A percentile compares a stretch with the other conserved stretches of the same genome.
These are phyloP conservation scores for Cephalopterus ornatus DNA, from an alignment of 2,113 vertebrate genomes.

Conservation along the genomic window DNA sequence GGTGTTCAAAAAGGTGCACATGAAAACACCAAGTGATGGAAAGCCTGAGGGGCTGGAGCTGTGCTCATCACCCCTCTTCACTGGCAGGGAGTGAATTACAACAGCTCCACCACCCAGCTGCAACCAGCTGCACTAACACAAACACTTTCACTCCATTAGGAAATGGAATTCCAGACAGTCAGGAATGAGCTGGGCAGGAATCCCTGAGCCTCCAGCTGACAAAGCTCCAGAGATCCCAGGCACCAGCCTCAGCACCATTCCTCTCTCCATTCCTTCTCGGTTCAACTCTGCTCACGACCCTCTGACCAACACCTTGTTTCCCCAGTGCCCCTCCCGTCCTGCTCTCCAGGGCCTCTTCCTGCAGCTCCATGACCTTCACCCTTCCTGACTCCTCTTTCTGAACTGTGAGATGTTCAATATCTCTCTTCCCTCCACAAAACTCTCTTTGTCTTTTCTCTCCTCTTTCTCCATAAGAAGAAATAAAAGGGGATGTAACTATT, in stretches of 20 bases:
- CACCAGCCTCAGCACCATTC: not conserved
- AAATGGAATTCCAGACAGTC: not conserved
- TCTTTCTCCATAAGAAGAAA: not conserved
- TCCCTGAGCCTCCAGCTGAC: not conserved
- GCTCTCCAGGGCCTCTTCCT: not conserved
- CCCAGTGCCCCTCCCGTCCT: not conserved
- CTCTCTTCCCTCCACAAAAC: not conserved
- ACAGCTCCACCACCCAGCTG: accelerated
- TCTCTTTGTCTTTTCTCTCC: not conserved
- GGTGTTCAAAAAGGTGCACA: too few relatives aligned
- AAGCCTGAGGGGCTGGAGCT: accelerated
- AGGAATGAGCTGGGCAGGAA: not conserved
- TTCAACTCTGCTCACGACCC: not conserved
- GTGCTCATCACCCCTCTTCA: accelerated
- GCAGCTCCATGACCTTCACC: not conserved
- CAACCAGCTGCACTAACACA: not conserved
- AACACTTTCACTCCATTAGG: accelerated
- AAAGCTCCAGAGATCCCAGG: not conserved
- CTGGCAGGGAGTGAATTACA: not conserved
- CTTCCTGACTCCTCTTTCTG: not conserved
- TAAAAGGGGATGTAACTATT: not conserved
- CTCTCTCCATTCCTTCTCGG: not conserved
- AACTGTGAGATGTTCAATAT: not conserved
- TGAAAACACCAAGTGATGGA: accelerated
- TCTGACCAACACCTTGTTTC: not conserved